These are phyloP conservation scores for Lucifuga dentata DNA, from an alignment of 2,113 vertebrate species.

Conservation along the genomic window DNA sequence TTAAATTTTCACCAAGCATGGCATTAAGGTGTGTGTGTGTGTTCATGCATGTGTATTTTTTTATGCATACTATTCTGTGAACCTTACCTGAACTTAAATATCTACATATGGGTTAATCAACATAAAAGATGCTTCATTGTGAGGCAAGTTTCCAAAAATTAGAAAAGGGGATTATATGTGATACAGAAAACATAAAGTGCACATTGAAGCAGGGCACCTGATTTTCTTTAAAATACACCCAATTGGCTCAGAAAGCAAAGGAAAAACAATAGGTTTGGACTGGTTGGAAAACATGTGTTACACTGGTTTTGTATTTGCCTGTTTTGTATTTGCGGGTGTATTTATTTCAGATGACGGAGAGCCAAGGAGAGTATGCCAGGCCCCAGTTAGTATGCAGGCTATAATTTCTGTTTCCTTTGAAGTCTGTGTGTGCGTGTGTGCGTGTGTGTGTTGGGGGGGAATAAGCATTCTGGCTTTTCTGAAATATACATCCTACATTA, in stretches of 20 bases:
- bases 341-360: slow-evolving; percentile 77
- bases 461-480: slow-evolving; percentile 31
- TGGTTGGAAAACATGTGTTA: slow-evolving; percentile 71
- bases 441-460: slow-evolving; percentile 24
- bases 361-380: slow-evolving; percentile 74
- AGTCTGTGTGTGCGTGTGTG: slow-evolving; percentile 67
- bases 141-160: too few species aligned
- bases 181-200: background rate
- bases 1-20: slow-evolving; percentile 35
- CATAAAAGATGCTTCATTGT: too few species aligned
- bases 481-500: slow-evolving; percentile 32
- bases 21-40: slow-evolving; percentile 13
- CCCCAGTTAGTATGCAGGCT: slow-evolving; percentile 80
- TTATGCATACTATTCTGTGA: too few species aligned
- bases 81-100: too few species aligned
- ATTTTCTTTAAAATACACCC: slow-evolving; percentile 7
- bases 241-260: slow-evolving; percentile 35
- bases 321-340: slow-evolving; percentile 81
- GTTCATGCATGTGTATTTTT: slow-evolving; percentile 11
- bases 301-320: slow-evolving; percentile 75
- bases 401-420: slow-evolving; percentile 81
- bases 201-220: slow-evolving; percentile 28
- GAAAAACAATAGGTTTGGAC: slow-evolving; percentile 50
- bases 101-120: too few species aligned
- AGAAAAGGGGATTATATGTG: too few species aligned